A percentile compares a stretch with the other conserved stretches of the same genome.
Evolutionary conservation across 2,113 vertebrate genomes (phyloP).

Genomic region (Xenopus borealis): DNA sequence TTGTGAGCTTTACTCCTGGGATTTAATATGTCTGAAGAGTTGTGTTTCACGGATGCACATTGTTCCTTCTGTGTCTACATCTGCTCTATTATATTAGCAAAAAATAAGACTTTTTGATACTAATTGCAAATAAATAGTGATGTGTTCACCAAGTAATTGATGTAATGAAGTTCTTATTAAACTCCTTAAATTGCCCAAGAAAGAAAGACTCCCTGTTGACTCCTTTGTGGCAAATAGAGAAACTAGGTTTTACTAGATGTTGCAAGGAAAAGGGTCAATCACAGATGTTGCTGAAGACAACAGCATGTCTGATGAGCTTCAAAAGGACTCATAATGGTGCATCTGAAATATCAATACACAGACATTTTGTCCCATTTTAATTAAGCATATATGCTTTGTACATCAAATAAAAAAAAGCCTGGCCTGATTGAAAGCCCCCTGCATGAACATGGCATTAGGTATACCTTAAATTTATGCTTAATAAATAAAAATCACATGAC

Average conservation of each 20-base stretch:
- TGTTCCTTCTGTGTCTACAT: constrained; percentile 63
- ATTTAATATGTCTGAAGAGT: constrained; percentile 59
- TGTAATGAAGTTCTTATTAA: constrained; percentile 70
- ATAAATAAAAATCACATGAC: constrained; percentile 15
- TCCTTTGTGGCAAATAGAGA: constrained; percentile 54
- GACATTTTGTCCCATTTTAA: constrained; percentile 34
- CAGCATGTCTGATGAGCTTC: constrained; percentile 15
- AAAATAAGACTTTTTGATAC: constrained; percentile 65
- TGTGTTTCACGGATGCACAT: constrained; percentile 59
- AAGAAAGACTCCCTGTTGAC: constrained; percentile 57
- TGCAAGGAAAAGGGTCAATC: constrained; percentile 31
- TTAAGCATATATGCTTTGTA: constrained; percentile 41
- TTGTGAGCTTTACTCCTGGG: constrained; percentile 50
- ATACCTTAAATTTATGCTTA: background rate
- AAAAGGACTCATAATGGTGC: constrained; percentile 4
- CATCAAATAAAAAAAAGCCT: background rate
- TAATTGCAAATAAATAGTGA: constrained; percentile 69
- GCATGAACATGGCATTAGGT: constrained; percentile 32
- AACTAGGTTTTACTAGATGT: constrained; percentile 38
- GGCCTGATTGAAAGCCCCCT: constrained; percentile 30
- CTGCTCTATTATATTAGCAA: constrained; percentile 64
- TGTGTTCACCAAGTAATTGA: constrained; percentile 68
- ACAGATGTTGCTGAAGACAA: constrained; percentile 52
- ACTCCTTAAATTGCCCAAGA: constrained; percentile 59
- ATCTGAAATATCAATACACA: constrained; percentile 31